Evolutionary conservation across 2,797 vertebrate genomes (phyloP).

Genomic region (Crypturellus tataupa): DNA sequence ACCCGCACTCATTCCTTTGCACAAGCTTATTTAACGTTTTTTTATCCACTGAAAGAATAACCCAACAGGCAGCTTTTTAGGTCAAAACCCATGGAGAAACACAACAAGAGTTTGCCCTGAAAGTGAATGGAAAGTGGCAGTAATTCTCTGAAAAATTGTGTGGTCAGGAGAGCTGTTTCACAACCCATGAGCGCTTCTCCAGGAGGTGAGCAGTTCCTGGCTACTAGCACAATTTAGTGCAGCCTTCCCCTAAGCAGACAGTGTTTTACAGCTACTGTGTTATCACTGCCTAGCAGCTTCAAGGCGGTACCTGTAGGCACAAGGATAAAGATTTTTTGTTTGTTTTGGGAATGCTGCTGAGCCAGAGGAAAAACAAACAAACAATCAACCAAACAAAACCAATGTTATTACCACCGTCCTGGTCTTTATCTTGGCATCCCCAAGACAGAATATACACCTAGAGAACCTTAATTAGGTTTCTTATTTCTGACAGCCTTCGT

Average conservation of each 20-base stretch:
- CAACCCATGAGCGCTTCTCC: rapidly evolving
- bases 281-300: not conserved
- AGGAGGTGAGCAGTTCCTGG: rapidly evolving
- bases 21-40: not conserved
- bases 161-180: not conserved
- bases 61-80: not conserved
- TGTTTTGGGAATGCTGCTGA: not conserved
- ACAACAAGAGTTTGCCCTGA: not conserved
- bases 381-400: not conserved
- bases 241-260: rapidly evolving
- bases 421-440: not conserved
- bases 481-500: not conserved
- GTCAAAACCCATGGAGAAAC: not conserved
- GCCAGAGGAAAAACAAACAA: not conserved
- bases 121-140: not conserved
- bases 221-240: rapidly evolving
- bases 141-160: rapidly evolving
- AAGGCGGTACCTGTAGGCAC: not conserved
- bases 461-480: slow-evolving; percentile 21
- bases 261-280: not conserved
- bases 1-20: not conserved
- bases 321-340: not conserved
- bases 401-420: not conserved
- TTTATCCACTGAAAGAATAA: not conserved
- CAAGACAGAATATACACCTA: not conserved